Base-by-base conservation (phyloP, 2,113 vertebrate species). In the Boulengeromyrus knoepffleri region DNA sequence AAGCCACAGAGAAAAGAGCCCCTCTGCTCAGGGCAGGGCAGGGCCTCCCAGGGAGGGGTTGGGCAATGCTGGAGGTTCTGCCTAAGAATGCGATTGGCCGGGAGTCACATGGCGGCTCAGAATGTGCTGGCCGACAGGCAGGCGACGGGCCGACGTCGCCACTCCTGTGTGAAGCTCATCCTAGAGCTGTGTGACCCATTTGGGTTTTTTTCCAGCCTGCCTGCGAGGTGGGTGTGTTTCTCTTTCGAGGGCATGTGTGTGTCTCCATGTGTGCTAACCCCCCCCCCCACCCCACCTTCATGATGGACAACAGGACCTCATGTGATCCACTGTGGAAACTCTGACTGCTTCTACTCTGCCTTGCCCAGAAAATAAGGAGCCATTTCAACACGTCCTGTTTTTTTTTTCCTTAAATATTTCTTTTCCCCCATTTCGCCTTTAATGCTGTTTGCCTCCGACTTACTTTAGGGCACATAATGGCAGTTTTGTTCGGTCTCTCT, bases 261-360 rank as follows among this genome's bases (percentile, higher is more conserved):
- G 31, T 80, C 66, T 80, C n/a, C 70, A 66, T 74, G 88, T n/a
- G 19, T 80, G 36, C 12, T 31, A 47, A 5, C 19, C 56, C 27
- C 87, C 66, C 7, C 39, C 19, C 9, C 24, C n/a, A 4, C 62
- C 53, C 19, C 56, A 27, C 17, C 84, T 47, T 49, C 56, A 45
- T 88, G 89, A 93, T 93, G 93, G 85, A 89, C 93, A 95, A 92
- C 27, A 93, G 94, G 85, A 91, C 94, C 94, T 91, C 93, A 94
- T 95, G 66, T 93, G 90, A 90, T 56, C 89, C 53, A 85, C 89
- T 90, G 84, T 2, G 42, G 70, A 87, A 92, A 93, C 56, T 88
- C 19, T 77, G 89, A 90, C 90, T 45, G 21, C 52, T 49, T 36
- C 46, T 53, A 24, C 80, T 70, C 15, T 6, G 17, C 46, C 53